Conservation (phyloP, 2,797 vertebrate species). For the Scleropages formosus region DNA sequence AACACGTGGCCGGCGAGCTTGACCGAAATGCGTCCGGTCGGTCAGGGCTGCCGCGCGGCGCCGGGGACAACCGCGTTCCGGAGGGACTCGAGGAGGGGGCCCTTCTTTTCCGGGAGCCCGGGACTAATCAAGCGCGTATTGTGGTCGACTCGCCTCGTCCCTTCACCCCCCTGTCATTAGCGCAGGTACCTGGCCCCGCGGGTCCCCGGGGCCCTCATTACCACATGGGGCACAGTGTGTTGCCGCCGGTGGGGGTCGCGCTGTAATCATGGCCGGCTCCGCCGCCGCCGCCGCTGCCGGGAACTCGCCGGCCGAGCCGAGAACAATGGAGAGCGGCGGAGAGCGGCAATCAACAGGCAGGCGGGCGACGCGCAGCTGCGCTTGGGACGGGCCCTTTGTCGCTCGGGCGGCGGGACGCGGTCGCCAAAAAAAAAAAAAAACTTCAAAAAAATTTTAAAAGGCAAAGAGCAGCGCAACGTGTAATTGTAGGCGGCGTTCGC, state of each 20-base stretch:
- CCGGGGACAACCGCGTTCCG: not conserved
- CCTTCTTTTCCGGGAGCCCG: not conserved
- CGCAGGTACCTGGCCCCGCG: not conserved
- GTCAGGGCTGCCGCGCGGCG: not conserved
- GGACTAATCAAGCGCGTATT: constrained; percentile 17
- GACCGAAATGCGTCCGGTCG: too few relatives aligned
- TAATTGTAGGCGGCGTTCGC: not conserved
- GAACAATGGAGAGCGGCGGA: not conserved
- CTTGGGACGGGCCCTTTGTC: too few relatives aligned
- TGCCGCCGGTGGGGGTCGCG: not conserved
- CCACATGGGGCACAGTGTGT: too few relatives aligned
- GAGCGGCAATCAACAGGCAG: constrained; percentile 18
- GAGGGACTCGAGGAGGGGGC: not conserved
- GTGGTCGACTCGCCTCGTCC: constrained; percentile 1
- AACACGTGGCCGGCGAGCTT: too few relatives aligned
- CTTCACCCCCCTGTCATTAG: constrained; percentile 7
- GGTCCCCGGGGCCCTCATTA: not conserved
- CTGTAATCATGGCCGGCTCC: constrained; percentile 12
- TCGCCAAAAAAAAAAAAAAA: not conserved
- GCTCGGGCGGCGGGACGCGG: not conserved
- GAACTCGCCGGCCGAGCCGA: not conserved
- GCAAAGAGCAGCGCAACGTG: not conserved
- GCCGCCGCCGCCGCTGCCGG: not conserved
- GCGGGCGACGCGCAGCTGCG: not conserved
- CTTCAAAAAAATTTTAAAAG: too few relatives aligned